Base-by-base conservation (phyloP, 2,113 vertebrate species). In the Cebus imitator region DNA sequence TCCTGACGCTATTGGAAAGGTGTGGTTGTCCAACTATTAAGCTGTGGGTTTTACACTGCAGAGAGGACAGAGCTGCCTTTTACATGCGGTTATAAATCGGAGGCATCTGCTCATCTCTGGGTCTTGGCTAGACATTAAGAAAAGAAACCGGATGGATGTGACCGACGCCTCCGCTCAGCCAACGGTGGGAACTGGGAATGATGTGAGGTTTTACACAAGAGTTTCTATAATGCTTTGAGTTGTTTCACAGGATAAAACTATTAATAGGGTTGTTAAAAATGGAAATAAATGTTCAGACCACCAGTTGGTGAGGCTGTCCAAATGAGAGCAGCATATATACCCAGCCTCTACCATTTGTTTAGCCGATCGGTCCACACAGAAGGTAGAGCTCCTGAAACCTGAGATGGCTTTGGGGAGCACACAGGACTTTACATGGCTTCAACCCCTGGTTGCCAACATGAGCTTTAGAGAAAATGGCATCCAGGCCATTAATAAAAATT, bases 181-280 rank as follows among this genome's bases (percentile, higher is more conserved):
- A 9, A 90, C 6, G 6, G 89, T 85, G 95, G 96, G 96, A 98
- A 78, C 64, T 48, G 95, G 92, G 94, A 96, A 83, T 84, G 88
- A 80, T 58, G 58, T 50, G 92, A 97, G 89, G 91, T 78, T 89
- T 48, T 32, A 90, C 94, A 78, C 61, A 73, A 97, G 90, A 82
- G 64, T 75, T 92, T 97, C 92, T 94, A 25, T 79, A 95, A 97
- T 90, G 95, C 95, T 94, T 95, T 68, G 32, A 95, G 95, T 82
- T 97, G 96, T 88, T 97, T 85, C 83, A 97, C 94, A 81, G 78
- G 91, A 92, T 95, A 90, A 92, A 97, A 93, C 94, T 96, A 97
- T 96, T 98, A 97, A 97, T 52, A 91, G 95, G 91, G 70, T 92
- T 96, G 97, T 97, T 97, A 97, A 97, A 98, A 97, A 97, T 83